Percentiles rank a stretch among this genome's conserved stretches.
phyloP scores from a whole-genome alignment of 2,888 invertebrate species.

The Amphipoea lucens region DNA sequence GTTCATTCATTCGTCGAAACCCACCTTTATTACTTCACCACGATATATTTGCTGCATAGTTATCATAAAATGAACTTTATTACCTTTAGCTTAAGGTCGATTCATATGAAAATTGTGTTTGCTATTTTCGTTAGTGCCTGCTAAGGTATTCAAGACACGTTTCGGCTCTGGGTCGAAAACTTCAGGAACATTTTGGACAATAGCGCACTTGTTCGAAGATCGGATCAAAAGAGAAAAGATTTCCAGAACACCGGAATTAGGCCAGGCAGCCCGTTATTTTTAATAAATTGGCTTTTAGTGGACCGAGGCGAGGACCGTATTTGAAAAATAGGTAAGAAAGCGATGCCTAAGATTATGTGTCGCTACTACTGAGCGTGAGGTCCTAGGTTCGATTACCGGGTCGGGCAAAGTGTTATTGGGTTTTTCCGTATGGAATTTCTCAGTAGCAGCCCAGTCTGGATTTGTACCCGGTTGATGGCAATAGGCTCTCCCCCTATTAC shows the following conservation, averaged over 20 bases:
- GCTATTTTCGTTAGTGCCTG: conserved; percentile 46
- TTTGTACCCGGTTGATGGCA: background rate
- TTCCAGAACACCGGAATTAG: conserved; percentile 46
- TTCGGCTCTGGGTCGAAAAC: conserved; percentile 53
- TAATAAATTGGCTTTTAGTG: conserved; percentile 39
- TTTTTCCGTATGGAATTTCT: background rate
- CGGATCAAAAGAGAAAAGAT: conserved; percentile 55
- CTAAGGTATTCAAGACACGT: conserved; percentile 63
- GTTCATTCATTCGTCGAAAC: conserved; percentile 59
- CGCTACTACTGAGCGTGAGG: background rate
- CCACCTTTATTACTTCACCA: conserved; percentile 55
- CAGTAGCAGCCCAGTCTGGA: background rate
- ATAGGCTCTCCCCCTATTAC: background rate
- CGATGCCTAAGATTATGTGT: no score
- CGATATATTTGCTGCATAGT: background rate
- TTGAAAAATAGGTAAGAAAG: conserved; percentile 14
- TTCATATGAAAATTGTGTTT: conserved; percentile 16
- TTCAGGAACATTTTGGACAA: conserved; percentile 61
- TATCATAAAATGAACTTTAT: conserved; percentile 33
- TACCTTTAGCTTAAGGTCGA: background rate
- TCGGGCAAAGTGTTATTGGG: background rate
- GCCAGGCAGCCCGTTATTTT: conserved; percentile 46
- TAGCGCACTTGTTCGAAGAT: conserved; percentile 56
- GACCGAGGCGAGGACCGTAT: conserved; percentile 2
- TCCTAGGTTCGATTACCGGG: background rate